Evolutionary conservation across 2,888 invertebrate species (phyloP), one percentile per base, ranked within the genome.

Genomic region (Cerastis leucographa): DNA sequence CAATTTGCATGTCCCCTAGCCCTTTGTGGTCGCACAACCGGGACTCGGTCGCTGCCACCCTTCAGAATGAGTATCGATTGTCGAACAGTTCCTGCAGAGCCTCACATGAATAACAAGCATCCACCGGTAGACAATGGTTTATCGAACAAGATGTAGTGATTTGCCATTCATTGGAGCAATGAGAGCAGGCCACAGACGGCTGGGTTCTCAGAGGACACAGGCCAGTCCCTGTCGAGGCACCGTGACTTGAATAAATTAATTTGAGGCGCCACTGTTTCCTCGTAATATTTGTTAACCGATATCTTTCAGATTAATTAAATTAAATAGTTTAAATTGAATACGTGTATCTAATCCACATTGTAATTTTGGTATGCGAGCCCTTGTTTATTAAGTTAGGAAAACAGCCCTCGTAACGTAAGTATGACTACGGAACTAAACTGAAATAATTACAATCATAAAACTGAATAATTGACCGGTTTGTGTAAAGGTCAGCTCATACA

Each of bases 1-100:
- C 92, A 93, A 96, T 96, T 95, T 96, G 95, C 95, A 95, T 95
- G 93, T 93, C 92, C 92, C 92, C 90, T 91, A 92, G 93, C 92
- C 93, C 93, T 94, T 95, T 95, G 94, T 94, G 91, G 90, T 86
- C 85, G 83, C 89, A 90, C 90, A 92, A 91, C 90, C 87, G 87
- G 87, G 89, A 88, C 84, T 89, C 86, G 80, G 74, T 84, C 78
- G 71, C 81, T 76, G 86, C 83, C 87, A 86, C 85, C 84, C 87
- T 85, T 83, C 85, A 85, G 89, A 92, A 91, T 91, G 85, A 90
- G 87, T 91, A 92, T 92, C 91, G 89, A 89, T 92, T 91, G 89
- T 89, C 88, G 86, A 89, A 88, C 88, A 85, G 73, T 78, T 85
- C 86, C 87, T 86, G 83, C 83, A 82, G 70, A 85, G 78, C 88